These are phyloP conservation scores for Acrossocheilus wenchowensis DNA, from an alignment of 2,797 vertebrate genomes.

Conservation along the genomic window DNA sequence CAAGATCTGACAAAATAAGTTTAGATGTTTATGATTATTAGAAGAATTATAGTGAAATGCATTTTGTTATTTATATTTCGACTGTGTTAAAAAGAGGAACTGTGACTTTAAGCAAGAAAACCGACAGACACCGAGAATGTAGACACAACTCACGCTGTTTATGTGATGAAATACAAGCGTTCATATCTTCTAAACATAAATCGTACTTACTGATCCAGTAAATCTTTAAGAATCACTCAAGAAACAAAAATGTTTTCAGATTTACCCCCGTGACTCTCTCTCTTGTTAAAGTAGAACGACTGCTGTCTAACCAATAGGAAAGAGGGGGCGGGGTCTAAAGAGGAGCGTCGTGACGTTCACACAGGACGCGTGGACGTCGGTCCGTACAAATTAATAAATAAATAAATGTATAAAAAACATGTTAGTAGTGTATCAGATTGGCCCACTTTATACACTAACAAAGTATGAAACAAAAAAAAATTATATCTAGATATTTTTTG, in stretches of 20 bases:
- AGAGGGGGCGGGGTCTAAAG: background rate
- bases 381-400: background rate
- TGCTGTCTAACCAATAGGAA: background rate
- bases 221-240: background rate
- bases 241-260: background rate
- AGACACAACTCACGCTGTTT: background rate
- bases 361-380: background rate
- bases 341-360: background rate
- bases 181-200: background rate
- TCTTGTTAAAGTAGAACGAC: background rate
- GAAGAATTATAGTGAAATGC: background rate
- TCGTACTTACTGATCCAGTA: conserved; percentile 1
- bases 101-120: background rate
- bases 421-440: background rate
- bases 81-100: conserved; percentile 36
- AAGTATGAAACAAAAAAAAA: background rate
- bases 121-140: background rate
- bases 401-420: background rate
- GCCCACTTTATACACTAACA: background rate
- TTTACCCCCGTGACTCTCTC: background rate
- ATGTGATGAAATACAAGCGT: background rate
- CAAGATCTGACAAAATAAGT: background rate
- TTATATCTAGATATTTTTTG: background rate
- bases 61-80: background rate
- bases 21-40: background rate